A percentile compares a stretch with the other conserved stretches of the same genome.
Evolutionary conservation across 2,797 vertebrate species (phyloP).

Genomic region (Scyliorhinus canicula): DNA sequence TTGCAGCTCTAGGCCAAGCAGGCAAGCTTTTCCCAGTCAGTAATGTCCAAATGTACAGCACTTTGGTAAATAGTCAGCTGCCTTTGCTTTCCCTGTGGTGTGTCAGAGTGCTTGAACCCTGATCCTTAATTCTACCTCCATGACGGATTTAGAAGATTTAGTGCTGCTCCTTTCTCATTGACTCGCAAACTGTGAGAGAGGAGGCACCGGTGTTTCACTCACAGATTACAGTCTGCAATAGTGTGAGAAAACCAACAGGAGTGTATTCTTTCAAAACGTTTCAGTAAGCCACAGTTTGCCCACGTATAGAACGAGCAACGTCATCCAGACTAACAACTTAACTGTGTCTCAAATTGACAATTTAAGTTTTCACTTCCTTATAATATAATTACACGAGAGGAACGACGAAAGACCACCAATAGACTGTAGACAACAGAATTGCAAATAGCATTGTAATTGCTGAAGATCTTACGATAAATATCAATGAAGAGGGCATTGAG

Average conservation of each 20-base stretch:
- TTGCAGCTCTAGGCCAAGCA: neutral
- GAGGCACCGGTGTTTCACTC: neutral
- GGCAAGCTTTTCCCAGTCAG: neutral
- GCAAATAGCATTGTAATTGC: neutral
- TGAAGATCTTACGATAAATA: conserved; percentile 14
- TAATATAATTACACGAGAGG: conserved; percentile 17
- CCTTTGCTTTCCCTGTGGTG: neutral
- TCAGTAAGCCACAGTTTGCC: neutral
- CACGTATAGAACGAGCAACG: neutral
- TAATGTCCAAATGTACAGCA: neutral
- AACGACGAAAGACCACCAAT: neutral
- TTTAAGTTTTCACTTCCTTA: conserved; percentile 26
- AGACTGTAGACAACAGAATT: neutral
- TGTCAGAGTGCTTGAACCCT: neutral
- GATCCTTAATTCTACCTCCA: neutral
- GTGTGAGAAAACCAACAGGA: neutral
- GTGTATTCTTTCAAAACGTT: neutral
- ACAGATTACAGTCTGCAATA: neutral
- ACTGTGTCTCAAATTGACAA: conserved; percentile 4
- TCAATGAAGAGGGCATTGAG: neutral
- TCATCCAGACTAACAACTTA: conserved; percentile 21
- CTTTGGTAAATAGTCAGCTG: neutral
- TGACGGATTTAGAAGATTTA: neutral
- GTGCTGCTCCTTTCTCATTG: neutral
- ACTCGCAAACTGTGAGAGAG: neutral